These are phyloP conservation scores for Trochalopteron elliotii DNA, from an alignment of 2,113 vertebrate species.

Conservation along the genomic window DNA sequence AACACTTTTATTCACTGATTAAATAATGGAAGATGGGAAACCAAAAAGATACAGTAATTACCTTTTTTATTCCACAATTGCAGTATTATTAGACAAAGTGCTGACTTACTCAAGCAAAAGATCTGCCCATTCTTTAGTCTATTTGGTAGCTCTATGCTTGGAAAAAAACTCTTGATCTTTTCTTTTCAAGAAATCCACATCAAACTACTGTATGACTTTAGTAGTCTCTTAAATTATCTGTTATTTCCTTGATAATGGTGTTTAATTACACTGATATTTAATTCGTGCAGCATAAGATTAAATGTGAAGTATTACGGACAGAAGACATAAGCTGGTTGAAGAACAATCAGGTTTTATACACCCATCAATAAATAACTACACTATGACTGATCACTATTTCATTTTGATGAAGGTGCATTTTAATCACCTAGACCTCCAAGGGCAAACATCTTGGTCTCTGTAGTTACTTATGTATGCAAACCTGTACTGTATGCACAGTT, in stretches of 20 bases:
- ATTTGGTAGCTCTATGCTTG: background rate
- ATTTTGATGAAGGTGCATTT: background rate
- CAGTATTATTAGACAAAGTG: background rate
- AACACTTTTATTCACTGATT: background rate
- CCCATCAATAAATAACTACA: background rate
- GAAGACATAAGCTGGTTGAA: background rate
- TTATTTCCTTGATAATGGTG: background rate
- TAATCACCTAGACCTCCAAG: background rate
- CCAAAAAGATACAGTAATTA: background rate
- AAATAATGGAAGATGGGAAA: background rate
- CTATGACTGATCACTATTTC: background rate
- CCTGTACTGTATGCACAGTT: background rate
- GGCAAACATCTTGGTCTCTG: background rate
- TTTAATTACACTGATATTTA: background rate
- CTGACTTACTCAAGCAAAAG: background rate
- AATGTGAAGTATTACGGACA: background rate
- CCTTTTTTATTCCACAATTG: background rate
- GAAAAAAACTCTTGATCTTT: background rate
- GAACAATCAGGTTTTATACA: background rate
- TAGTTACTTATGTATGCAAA: background rate
- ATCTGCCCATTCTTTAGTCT: background rate
- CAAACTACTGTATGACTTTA: background rate
- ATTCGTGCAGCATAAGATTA: background rate
- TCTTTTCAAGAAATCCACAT: background rate
- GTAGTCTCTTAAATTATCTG: background rate